Evolutionary conservation across 2,888 invertebrate species (phyloP).

Genomic region (Callyntrura sp.): DNA sequence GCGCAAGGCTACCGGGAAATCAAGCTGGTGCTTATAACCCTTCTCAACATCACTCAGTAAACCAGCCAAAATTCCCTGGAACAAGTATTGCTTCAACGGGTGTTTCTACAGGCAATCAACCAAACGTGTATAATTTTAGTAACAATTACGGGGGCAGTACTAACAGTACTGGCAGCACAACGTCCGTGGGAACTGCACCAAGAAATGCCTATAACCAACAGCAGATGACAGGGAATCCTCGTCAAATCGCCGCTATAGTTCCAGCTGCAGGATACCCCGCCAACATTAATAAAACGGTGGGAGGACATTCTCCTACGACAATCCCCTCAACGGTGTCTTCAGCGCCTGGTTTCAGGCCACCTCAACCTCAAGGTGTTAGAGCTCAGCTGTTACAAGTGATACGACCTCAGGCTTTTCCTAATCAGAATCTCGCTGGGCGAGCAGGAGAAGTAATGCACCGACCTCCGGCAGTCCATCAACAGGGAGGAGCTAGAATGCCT

Average conservation of each 20-base stretch:
- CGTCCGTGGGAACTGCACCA: not conserved
- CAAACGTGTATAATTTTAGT: not conserved
- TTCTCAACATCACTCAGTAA: not conserved
- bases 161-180: not conserved
- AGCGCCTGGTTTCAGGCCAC: slow-evolving; percentile 5
- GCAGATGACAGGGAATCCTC: not conserved
- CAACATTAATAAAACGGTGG: not conserved
- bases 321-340: not conserved
- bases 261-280: not conserved
- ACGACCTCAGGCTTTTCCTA: slow-evolving; percentile 20
- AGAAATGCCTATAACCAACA: slow-evolving; percentile 26
- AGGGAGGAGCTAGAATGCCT: not conserved
- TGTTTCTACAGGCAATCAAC: not conserved
- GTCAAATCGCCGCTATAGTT: not conserved
- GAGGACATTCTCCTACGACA: not conserved
- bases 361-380: slow-evolving; percentile 14
- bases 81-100: not conserved
- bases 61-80: not conserved
- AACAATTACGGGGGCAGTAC: not conserved
- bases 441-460: not conserved
- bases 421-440: slow-evolving; percentile 50
- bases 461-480: not conserved
- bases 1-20: not conserved
- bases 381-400: slow-evolving; percentile 44
- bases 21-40: slow-evolving; percentile 11